Base-by-base conservation (phyloP, 2,113 vertebrate species). In the Machaerirhynchus nigripectus region DNA sequence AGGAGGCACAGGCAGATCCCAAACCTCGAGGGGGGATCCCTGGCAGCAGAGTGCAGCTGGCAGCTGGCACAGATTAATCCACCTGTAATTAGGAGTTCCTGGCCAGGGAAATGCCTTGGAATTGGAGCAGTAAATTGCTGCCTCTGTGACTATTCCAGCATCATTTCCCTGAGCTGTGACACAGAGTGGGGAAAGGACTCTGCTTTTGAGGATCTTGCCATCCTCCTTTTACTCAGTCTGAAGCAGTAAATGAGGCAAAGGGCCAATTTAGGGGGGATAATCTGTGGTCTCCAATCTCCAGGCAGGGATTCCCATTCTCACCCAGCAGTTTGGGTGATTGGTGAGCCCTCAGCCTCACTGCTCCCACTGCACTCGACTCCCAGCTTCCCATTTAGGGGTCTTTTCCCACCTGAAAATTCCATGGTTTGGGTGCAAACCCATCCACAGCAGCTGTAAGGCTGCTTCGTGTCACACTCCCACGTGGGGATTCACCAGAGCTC, bases 401-500 rank as follows among this genome's bases (percentile, higher is more conserved):
- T 31, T 75, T 60, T 26, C 68, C 46, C 11, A 10, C 28, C 61
- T n/a, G 8, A 60, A 22, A 52, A 61, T 31, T 2, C 78, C 70
- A 7, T 10, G 39, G 30, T 0, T 40, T n/a, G 13, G 4, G 42
- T 35, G 67, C 67, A 88, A 56, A 67, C 6, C 35, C 53, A 56
- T 77, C 77, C 31, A 10, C 3, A 39, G 3, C 71, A 61, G 55
- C 81, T 61, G 28, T 2, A 11, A 49, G 35, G 69, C 11, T 9
- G 16, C 15, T 20, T 35, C 61, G 1, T 6, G 42, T 22, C 30
- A 3, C 31, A 1, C 3, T n/a, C 9, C 2, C 8, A 7, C 0
- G 37, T 21, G 33, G 10, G 68, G 56, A 46, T 37, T 9, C 55
- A 47, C 18, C 35, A 8, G 47, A 47, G 88, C 83, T 84, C 79